Base-by-base conservation (phyloP, 2,113 vertebrate species). In the Oxyura jamaicensis region DNA sequence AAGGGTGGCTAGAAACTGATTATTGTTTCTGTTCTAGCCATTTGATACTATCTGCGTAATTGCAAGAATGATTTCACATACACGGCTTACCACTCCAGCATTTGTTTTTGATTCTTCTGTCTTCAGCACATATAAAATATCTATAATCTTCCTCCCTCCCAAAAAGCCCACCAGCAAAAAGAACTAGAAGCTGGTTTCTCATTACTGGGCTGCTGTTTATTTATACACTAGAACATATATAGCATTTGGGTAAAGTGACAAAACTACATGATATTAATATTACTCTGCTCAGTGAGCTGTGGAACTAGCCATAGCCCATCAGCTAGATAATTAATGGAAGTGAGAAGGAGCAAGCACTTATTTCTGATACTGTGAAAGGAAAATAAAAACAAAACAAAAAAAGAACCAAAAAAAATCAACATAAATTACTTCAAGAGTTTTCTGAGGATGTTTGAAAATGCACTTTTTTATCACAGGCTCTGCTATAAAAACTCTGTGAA, bases 241-340 rank as follows among this genome's bases (percentile, higher is more conserved):
- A 95, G 36, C 69, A 83, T 94, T 96, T 96, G 83, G 20, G 20
- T 88, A 74, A 97, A 96, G 68, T 95, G 95, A 95, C 86, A 96
- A 86, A 96, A 26, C 63, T 91, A 95, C 72, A 84, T 59, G 63
- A 78, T 95, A 95, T 87, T 97, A 95, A 83, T 93, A 94, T 95
- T 91, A 92, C 72, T 42, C 83, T 97, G 88, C 55, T 93, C 94
- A 96, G 82, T 10, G 83, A 97, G 56, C 72, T 96, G 90, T 96
- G 77, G 78, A 76, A 29, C 53, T 87, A 66, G 65, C 78, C 60
- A 81, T 78, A 94, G 83, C 26, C 80, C 88, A 95, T 94, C 81
- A 96, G 67, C 44, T 56, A 96, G 67, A 68, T 98, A 97, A 97
- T 97, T 97, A 97, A 95, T 93, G 86, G 35, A 35, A 60, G 31